Percentiles rank a stretch among this genome's conserved stretches.
These are phyloP conservation scores for Cryptosula pallasiana DNA, from an alignment of 2,888 invertebrate genomes.

Conservation along the genomic window DNA sequence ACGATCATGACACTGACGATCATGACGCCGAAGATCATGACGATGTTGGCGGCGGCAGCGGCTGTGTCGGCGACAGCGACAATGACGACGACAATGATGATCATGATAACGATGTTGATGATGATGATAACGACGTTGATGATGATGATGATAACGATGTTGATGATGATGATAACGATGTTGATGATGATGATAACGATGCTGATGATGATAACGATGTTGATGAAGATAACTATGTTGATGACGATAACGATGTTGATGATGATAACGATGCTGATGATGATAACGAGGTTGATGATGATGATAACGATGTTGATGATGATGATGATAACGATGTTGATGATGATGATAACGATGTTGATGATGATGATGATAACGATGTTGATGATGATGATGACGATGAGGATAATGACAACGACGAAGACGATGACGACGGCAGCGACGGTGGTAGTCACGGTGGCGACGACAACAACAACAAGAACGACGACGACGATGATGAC, in stretches of 20 bases:
- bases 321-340: not conserved
- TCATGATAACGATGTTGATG: not conserved
- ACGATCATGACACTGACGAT: not conserved
- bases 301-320: not conserved
- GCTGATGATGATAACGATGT: not conserved
- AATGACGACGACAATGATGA: not conserved
- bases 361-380: slow-evolving; percentile 1
- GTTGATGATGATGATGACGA: slow-evolving; percentile 24
- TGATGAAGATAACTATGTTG: not conserved
- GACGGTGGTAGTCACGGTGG: not conserved
- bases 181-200: not conserved
- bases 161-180: slow-evolving; percentile 1
- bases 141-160: not conserved
- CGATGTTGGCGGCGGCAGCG: not conserved
- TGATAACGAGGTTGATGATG: not conserved
- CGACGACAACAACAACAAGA: slow-evolving; percentile 1
- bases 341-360: not conserved
- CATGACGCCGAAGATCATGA: not conserved
- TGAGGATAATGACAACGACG: slow-evolving; percentile 28
- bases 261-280: slow-evolving; percentile 6
- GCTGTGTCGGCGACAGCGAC: not conserved
- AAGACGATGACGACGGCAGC: not conserved
- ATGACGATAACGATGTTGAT: not conserved
- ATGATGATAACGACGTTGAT: slow-evolving; percentile 19
- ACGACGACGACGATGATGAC: slow-evolving; percentile 43